Evolutionary conservation across 1,140 invertebrate species (phyloP).

Genomic region (Drosophila murphyi): DNA sequence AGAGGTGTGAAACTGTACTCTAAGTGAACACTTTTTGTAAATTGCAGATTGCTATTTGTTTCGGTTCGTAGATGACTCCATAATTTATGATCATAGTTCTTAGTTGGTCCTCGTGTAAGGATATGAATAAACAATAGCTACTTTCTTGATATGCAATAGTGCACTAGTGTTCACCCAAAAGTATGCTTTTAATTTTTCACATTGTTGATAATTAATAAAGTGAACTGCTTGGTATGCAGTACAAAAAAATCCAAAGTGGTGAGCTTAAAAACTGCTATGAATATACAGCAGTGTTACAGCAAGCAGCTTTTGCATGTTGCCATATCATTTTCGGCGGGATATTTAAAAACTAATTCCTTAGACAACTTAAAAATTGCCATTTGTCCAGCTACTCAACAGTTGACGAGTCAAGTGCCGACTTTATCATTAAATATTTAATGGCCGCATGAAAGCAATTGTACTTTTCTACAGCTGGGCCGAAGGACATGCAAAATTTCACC

Average conservation of each 20-base stretch:
- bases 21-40: no score
- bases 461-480: conserved; percentile 56
- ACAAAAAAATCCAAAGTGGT: background rate
- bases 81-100: no score
- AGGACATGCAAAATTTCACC: conserved; percentile 55
- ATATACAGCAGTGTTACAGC: background rate
- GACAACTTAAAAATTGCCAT: background rate
- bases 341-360: background rate
- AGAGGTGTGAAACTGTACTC: no score
- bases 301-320: background rate
- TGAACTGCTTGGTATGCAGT: conserved; percentile 3
- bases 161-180: background rate
- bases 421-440: conserved; percentile 53
- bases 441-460: conserved; percentile 18
- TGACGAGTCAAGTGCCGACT: background rate
- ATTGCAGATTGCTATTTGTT: no score
- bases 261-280: background rate
- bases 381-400: background rate
- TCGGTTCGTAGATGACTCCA: no score
- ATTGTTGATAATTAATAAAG: background rate
- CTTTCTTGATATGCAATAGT: background rate
- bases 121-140: background rate
- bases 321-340: background rate
- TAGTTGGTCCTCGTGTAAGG: no score
- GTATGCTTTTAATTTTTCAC: background rate